Evolutionary conservation across 2,888 invertebrate species (phyloP).

Genomic region (Hemistola chrysoprasaria): DNA sequence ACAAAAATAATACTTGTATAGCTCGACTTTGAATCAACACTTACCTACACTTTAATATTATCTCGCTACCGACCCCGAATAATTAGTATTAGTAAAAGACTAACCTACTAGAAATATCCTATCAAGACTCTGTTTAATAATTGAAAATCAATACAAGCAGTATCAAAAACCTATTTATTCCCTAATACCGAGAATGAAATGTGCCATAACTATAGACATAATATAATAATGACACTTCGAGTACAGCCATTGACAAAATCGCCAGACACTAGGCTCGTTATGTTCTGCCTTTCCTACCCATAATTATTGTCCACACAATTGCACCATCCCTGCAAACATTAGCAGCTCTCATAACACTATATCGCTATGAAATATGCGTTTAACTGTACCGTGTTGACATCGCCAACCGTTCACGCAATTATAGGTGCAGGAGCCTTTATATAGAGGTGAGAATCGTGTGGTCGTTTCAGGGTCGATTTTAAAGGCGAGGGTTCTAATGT

Average conservation of each 20-base stretch:
- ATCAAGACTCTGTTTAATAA: no score
- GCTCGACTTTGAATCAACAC: no score
- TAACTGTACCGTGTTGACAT: conserved; percentile 41
- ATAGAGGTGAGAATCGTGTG: conserved; percentile 52
- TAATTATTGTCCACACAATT: conserved; percentile 76
- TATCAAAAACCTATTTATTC: conserved; percentile 3
- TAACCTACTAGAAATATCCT: no score
- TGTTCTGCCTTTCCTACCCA: conserved; percentile 56
- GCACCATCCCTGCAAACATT: conserved; percentile 67
- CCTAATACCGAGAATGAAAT: conserved; percentile 11
- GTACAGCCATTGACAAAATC: conserved; percentile 60
- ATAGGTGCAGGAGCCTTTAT: conserved; percentile 34
- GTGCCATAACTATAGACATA: conserved; percentile 21
- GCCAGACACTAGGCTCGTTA: conserved; percentile 63
- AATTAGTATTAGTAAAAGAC: no score
- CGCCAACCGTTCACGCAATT: conserved; percentile 38
- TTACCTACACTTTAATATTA: no score
- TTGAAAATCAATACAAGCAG: no score
- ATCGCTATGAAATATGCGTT: conserved; percentile 71
- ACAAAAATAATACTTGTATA: no score
- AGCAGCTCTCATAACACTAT: conserved; percentile 72
- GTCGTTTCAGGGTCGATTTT: conserved; percentile 56
- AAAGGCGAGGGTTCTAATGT: conserved; percentile 76
- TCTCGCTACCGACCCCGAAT: no score
- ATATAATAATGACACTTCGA: conserved; percentile 32